phyloP scores from a whole-genome alignment of 2,797 vertebrate species.

The Ctenochaetus hawaiiensis region DNA sequence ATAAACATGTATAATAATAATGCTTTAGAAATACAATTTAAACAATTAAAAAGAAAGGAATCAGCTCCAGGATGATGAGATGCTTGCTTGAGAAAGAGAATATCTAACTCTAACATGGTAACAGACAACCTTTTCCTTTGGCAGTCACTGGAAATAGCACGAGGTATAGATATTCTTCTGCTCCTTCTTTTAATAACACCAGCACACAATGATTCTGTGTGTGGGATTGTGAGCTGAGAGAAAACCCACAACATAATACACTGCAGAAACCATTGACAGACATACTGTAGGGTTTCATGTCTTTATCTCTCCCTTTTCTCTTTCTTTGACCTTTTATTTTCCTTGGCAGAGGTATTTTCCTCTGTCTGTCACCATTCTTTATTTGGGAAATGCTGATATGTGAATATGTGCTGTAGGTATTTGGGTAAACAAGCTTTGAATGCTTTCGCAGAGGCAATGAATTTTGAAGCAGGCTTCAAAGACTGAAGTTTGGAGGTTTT shows the following conservation, averaged over 20 bases:
- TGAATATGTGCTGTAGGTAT: conserved; percentile 45
- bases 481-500: conserved; percentile 27
- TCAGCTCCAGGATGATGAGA: background rate
- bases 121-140: background rate
- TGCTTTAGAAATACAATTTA: background rate
- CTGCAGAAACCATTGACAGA: conserved; percentile 9
- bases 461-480: conserved; percentile 54
- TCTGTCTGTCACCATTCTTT: conserved; percentile 31
- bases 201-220: conserved; percentile 6
- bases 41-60: background rate
- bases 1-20: background rate
- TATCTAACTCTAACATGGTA: background rate
- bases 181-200: conserved; percentile 1
- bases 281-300: conserved; percentile 10
- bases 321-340: conserved; percentile 51
- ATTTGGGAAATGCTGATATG: conserved; percentile 34
- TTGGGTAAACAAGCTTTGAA: conserved; percentile 62
- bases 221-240: conserved; percentile 16
- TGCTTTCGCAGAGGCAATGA: conserved; percentile 28
- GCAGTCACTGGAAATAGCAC: conserved; percentile 5
- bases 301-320: conserved; percentile 11
- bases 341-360: conserved; percentile 39
- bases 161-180: background rate
- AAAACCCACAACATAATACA: conserved; percentile 9
- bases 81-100: background rate